Evolutionary conservation across 2,113 vertebrate species (phyloP), one percentile per base, ranked within the genome.

Genomic region (Sinosuthora webbiana): DNA sequence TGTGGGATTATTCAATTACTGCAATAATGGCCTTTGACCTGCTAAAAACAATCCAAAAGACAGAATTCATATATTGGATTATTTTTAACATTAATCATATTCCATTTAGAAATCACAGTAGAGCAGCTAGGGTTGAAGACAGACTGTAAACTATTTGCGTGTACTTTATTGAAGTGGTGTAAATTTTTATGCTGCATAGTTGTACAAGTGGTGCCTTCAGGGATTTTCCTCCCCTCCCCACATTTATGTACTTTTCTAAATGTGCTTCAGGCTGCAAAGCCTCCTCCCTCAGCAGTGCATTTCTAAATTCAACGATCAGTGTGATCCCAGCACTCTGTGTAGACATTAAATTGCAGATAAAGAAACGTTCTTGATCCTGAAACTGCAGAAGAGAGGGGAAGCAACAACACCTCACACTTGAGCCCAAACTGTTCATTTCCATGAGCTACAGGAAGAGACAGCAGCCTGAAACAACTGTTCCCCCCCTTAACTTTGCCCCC

Each of bases 1-100:
- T 93, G 76, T 64, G 80, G 88, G 95, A 90, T 96, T 97, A 97
- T 97, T 96, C 94, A 96, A 69, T 97, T 96, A 92, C 93, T 92
- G 88, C 86, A 96, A 89, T 87, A 93, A 76, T 89, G 95, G 76
- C 92, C 95, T 96, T 93, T 97, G 95, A 92, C 94, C 93, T 65
- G 79, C 52, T 87, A 87, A 94, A 95, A 95, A 92, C 86, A 93
- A 89, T 83, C 93, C 86, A 90, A 87, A 92, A 90, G 80, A n/a
- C 73, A 89, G 76, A 95, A 97, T 90, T 88, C 53, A 64, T 89
- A 56, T 95, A 96, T 82, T 95, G 90, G 90, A 92, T 95, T 92
- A 96, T 96, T 96, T 86, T 82, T 92, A 84, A 90, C 62, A 83
- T 94, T 86, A 93, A 95, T 94, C 92, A 81, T 64, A 71, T 87